A percentile compares a stretch with the other conserved stretches of the same genome.
Conservation (phyloP, 2,113 vertebrate species). For the Agelaius tricolor region DNA sequence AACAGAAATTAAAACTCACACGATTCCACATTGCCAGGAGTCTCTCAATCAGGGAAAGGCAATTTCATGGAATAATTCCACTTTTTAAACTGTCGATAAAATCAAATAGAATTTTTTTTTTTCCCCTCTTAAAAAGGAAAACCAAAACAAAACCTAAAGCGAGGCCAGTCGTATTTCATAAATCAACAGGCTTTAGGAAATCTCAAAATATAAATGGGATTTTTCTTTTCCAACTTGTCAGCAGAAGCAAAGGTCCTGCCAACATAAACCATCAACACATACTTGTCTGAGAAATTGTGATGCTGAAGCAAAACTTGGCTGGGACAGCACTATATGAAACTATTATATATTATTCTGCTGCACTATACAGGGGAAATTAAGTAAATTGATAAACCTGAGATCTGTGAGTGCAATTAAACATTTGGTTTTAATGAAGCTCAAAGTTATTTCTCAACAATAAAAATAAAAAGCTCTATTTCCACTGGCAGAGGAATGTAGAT, state of each 20-base stretch:
- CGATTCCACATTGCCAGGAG: neutral
- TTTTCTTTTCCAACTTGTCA: constrained; percentile 69
- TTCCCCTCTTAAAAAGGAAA: neutral
- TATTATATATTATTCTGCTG: constrained; percentile 46
- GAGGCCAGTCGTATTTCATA: constrained; percentile 46
- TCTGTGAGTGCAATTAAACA: constrained; percentile 44
- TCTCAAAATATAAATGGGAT: constrained; percentile 69
- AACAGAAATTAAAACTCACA: neutral
- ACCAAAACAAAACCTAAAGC: constrained; percentile 2
- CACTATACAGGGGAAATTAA: neutral
- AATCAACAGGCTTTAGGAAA: constrained; percentile 68
- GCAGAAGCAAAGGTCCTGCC: constrained; percentile 62
- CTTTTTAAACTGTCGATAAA: neutral
- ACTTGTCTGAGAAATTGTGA: constrained; percentile 64
- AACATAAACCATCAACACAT: constrained; percentile 68
- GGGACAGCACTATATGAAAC: constrained; percentile 11
- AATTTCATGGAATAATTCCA: constrained; percentile 1
- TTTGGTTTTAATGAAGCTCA: constrained; percentile 65
- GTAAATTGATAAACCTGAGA: constrained; percentile 61
- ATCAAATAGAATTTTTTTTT: neutral
- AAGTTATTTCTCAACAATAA: constrained; percentile 15
- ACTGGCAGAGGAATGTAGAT: neutral
- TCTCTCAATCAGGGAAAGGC: neutral
- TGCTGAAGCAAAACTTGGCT: constrained; percentile 58
- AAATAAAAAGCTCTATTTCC: neutral